A percentile compares a stretch with the other conserved stretches of the same genome.
These are phyloP conservation scores for Triplophysa dalaica DNA, from an alignment of 2,113 vertebrate species.

Conservation along the genomic window DNA sequence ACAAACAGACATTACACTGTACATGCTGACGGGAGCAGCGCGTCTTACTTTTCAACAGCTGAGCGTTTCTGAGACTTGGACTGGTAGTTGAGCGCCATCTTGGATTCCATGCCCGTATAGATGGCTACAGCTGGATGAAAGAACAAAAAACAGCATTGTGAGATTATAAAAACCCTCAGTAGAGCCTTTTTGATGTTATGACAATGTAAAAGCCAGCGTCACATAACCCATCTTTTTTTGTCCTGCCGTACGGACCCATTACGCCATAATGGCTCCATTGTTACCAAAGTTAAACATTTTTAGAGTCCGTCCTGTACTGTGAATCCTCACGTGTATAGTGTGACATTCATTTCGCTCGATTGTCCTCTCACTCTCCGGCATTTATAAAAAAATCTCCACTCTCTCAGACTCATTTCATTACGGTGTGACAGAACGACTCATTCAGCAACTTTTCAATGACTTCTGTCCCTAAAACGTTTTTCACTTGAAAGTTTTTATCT, in stretches of 20 bases:
- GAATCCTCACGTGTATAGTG: neutral
- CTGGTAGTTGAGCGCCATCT: conserved; percentile 99
- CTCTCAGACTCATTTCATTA: conserved; percentile 50
- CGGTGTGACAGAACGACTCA: conserved; percentile 39
- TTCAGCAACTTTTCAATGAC: conserved; percentile 25
- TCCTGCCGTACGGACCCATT: neutral
- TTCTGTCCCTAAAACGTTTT: neutral
- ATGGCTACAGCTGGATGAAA: conserved; percentile 84
- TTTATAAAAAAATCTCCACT: conserved; percentile 44
- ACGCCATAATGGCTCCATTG: conserved; percentile 1
- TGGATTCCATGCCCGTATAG: conserved; percentile 99
- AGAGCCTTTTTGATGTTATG: neutral
- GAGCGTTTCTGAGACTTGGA: conserved; percentile 98
- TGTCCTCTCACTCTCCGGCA: conserved; percentile 3
- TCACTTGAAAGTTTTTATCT: neutral
- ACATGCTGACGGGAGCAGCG: conserved; percentile 11
- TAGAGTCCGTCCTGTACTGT: neutral
- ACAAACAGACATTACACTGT: neutral
- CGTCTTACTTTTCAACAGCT: conserved; percentile 94
- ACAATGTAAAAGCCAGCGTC: neutral
- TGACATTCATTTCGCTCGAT: conserved; percentile 24
- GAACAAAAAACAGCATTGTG: neutral
- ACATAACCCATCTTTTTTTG: conserved; percentile 21
- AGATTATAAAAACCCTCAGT: neutral
- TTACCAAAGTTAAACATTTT: conserved; percentile 10